phyloP scores from a whole-genome alignment of 2,113 vertebrate genomes.

The Alces alces region DNA sequence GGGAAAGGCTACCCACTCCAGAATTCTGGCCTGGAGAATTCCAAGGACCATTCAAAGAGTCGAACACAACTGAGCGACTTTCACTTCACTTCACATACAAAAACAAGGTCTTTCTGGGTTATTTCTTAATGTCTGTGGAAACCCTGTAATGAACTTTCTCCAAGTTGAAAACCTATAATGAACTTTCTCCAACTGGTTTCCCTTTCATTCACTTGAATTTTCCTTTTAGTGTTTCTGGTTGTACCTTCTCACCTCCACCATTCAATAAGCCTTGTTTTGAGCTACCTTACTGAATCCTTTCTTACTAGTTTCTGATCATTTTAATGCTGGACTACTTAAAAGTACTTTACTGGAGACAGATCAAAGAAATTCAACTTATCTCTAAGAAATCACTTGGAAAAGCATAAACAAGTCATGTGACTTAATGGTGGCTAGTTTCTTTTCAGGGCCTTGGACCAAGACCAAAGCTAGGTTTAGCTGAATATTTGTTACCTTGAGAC shows the following conservation, averaged over 20 bases:
- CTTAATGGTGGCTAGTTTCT: neutral
- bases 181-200: neutral
- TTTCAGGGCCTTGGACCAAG: neutral
- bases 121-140: neutral
- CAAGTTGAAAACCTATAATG: neutral
- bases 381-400: neutral
- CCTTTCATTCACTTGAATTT: neutral
- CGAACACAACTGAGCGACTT: neutral
- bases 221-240: neutral
- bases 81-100: neutral
- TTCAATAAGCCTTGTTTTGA: neutral
- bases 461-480: neutral
- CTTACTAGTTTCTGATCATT: neutral
- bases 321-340: neutral
- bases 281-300: neutral
- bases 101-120: neutral
- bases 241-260: neutral
- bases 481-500: neutral
- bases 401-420: neutral
- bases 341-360: neutral
- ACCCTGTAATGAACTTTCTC: neutral
- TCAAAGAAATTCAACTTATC: neutral
- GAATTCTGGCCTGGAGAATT: neutral
- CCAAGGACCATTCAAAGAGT: neutral
- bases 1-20: neutral